Evolutionary conservation across 2,888 invertebrate species (phyloP).

Genomic region (Pemphredon lugubris): DNA sequence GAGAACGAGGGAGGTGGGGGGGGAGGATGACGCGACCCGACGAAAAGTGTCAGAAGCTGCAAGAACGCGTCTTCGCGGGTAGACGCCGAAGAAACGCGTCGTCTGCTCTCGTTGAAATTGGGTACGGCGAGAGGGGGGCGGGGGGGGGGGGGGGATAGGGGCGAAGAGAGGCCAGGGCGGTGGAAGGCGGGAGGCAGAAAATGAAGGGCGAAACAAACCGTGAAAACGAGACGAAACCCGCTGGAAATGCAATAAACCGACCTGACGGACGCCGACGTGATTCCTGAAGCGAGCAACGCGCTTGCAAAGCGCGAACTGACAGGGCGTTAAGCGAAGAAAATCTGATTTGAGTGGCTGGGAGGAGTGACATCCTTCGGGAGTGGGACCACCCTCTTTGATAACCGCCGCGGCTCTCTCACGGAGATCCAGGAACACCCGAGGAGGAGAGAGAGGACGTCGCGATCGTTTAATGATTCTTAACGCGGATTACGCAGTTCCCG

Average conservation of each 20-base stretch:
- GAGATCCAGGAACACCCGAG: not conserved
- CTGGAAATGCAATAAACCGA: conserved; percentile 74
- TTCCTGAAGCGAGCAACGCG: conserved; percentile 64
- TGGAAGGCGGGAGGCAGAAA: conserved; percentile 39
- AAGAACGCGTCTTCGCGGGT: conserved; percentile 39
- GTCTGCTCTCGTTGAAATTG: conserved; percentile 39
- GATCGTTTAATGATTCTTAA: conserved; percentile 23
- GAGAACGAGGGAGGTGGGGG: conserved; percentile 2
- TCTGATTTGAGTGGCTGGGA: conserved; percentile 61
- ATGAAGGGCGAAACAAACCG: conserved; percentile 72
- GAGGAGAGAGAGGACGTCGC: conserved; percentile 3
- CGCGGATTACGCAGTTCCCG: too few species aligned
- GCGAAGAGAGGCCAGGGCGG: too few species aligned
- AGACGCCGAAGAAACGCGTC: conserved; percentile 43
- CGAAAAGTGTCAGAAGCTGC: conserved; percentile 63
- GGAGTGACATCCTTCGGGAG: conserved; percentile 54
- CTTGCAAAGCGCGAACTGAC: conserved; percentile 69
- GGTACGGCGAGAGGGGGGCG: too few species aligned
- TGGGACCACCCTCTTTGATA: conserved; percentile 48
- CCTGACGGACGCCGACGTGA: conserved; percentile 68
- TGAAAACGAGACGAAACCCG: conserved; percentile 74
- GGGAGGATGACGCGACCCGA: conserved; percentile 42
- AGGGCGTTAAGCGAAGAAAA: conserved; percentile 67
- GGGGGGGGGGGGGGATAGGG: too few species aligned
- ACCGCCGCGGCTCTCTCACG: conserved; percentile 16